These are phyloP conservation scores for Pampusana beccarii DNA, from an alignment of 2,113 vertebrate genomes.

Conservation along the genomic window DNA sequence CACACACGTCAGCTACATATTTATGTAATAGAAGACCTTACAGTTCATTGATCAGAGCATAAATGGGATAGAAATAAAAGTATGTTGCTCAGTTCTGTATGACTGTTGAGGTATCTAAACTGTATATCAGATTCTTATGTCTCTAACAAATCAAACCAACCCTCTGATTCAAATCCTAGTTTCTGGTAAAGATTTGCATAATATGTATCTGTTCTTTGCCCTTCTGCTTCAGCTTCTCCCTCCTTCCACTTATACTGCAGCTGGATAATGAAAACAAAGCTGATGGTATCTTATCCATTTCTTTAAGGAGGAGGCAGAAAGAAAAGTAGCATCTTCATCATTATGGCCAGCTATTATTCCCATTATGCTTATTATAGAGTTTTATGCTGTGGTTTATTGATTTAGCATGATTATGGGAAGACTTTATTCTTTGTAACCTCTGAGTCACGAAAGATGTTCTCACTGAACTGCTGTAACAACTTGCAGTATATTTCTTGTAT, in stretches of 20 bases:
- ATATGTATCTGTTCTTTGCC: background rate
- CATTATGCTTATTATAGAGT: background rate
- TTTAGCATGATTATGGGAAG: background rate
- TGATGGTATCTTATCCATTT: background rate
- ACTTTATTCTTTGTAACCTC: background rate
- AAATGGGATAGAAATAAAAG: background rate
- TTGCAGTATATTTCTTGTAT: background rate
- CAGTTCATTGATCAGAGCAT: background rate
- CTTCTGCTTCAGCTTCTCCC: background rate
- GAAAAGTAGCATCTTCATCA: background rate
- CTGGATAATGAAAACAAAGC: background rate
- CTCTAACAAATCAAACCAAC: accelerated
- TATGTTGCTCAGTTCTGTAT: background rate
- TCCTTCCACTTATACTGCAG: background rate
- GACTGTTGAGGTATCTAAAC: background rate
- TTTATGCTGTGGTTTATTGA: background rate
- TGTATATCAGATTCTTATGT: background rate
- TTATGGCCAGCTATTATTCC: background rate
- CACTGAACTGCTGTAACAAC: background rate
- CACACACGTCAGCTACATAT: background rate
- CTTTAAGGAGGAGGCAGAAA: background rate
- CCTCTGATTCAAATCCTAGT: background rate
- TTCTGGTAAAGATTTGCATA: background rate
- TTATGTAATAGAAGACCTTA: background rate
- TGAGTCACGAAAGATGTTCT: background rate